Evolutionary conservation across 23 tunicate species (phyloP), one percentile per base, ranked within the genome.

Genomic region (Pegea sp.): DNA sequence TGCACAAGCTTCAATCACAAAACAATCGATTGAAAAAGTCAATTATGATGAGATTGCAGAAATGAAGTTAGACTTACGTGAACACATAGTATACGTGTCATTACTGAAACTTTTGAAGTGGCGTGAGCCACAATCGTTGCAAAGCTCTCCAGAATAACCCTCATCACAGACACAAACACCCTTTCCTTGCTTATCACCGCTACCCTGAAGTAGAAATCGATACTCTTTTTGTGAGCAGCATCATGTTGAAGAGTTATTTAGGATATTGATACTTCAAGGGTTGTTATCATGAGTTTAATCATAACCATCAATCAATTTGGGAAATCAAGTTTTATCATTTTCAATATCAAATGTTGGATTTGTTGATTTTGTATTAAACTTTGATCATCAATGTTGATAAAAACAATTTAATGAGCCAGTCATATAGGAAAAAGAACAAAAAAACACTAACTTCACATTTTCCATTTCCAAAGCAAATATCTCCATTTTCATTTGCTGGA

Each of bases 391-490:
- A n/a, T n/a, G n/a, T n/a, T n/a, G n/a, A n/a, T n/a, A n/a, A n/a
- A n/a, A n/a, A n/a, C n/a, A n/a, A n/a, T n/a, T n/a, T n/a, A n/a
- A n/a, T n/a, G n/a, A n/a, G n/a, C n/a, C n/a, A 13, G 22, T 50
- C 19, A 50, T 50, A 20, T 20, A 50, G 7, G 55, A 50, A 50
- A 7, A 6, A 21, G 22, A 50, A 7, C 16, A 7, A 6, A 7
- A 50, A 53, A 38, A 5, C 28, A 38, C 88, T 55, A 26, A 76
- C 88, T 58, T 73, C 75, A 48, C 95, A 84, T 27, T 34, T 67
- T 51, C 95, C 95, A 20, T 72, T 49, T 24, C 95, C 95, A 57
- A 57, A 84, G 56, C 95, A 84, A 26, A 84, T 67, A 48, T 74
- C 66, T 3, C 60, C 72, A 3, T 68, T 59, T 22, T 57, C 64